Conservation (phyloP, 2,888 invertebrate species). For the Ophion ellenae region DNA sequence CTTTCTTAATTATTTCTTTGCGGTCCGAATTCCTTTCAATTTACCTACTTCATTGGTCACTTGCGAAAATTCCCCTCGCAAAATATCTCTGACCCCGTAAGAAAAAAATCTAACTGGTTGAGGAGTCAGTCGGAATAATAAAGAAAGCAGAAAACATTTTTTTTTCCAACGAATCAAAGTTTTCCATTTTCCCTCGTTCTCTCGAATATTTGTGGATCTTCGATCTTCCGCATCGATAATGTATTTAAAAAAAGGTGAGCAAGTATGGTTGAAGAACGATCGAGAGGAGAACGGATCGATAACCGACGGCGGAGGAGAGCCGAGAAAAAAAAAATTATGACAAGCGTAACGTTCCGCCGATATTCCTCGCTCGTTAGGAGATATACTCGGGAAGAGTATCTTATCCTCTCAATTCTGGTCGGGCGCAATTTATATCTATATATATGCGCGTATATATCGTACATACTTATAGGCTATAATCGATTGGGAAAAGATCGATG, state of each 20-base stretch:
- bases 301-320: constrained; percentile 29
- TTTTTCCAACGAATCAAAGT: neutral
- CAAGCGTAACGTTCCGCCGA: constrained; percentile 67
- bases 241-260: constrained; percentile 39
- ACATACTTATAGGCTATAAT: constrained; percentile 56
- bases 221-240: constrained; percentile 5
- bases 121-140: constrained; percentile 47
- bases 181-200: constrained; percentile 32
- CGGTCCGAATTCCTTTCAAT: constrained; percentile 32
- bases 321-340: constrained; percentile 63
- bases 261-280: constrained; percentile 32
- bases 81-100: constrained; percentile 45
- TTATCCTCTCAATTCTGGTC: constrained; percentile 48
- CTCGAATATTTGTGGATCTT: constrained; percentile 9
- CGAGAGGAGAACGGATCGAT: constrained; percentile 54
- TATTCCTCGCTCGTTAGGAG: constrained; percentile 67
- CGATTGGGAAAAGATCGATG: constrained; percentile 63
- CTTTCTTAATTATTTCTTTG: constrained; percentile 60
- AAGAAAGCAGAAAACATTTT: neutral
- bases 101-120: too few species aligned
- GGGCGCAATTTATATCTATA: constrained; percentile 32
- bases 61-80: constrained; percentile 16
- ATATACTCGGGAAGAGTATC: constrained; percentile 55
- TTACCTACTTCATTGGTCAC: constrained; percentile 41
- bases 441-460: constrained; percentile 25